These are phyloP conservation scores for Heterodera schachtii DNA, from an alignment of 1,140 invertebrate species.

Conservation along the genomic window DNA sequence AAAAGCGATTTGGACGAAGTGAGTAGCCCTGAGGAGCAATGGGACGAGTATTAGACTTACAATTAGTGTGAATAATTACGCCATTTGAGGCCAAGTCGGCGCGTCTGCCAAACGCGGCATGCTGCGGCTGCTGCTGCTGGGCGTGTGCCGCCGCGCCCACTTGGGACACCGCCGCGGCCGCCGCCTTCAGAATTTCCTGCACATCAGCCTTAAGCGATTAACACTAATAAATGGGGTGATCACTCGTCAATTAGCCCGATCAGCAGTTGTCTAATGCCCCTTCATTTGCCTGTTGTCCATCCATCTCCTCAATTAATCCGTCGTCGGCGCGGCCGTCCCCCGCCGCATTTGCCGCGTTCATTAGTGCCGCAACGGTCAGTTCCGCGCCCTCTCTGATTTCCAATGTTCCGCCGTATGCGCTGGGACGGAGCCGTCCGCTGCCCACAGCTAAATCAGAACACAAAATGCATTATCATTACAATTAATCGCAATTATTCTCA, in stretches of 20 bases:
- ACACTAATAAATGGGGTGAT: no score
- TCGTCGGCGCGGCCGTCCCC: constrained; percentile 16
- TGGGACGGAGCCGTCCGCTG: not conserved
- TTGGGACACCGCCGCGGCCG: constrained; percentile 17
- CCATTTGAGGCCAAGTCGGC: not conserved
- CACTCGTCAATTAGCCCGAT: not conserved
- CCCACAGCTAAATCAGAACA: no score
- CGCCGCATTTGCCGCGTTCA: constrained; percentile 1
- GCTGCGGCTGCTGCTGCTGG: not conserved
- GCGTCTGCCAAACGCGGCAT: not conserved
- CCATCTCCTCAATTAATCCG: not conserved
- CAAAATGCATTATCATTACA: not conserved
- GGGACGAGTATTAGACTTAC: no score
- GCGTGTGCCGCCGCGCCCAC: not conserved
- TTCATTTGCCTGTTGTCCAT: constrained; percentile 14
- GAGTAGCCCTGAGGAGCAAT: constrained; percentile 17
- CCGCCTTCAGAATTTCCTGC: constrained; percentile 24
- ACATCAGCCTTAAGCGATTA: constrained; percentile 23
- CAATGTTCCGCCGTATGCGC: constrained; percentile 22
- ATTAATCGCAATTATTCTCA: no score
- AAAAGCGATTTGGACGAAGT: constrained; percentile 19
- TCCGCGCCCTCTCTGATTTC: constrained; percentile 22
- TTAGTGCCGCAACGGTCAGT: not conserved
- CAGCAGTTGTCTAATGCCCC: not conserved
- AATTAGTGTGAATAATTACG: not conserved